phyloP scores from a whole-genome alignment of 1,140 invertebrate species.

The Drosophila dunni region DNA sequence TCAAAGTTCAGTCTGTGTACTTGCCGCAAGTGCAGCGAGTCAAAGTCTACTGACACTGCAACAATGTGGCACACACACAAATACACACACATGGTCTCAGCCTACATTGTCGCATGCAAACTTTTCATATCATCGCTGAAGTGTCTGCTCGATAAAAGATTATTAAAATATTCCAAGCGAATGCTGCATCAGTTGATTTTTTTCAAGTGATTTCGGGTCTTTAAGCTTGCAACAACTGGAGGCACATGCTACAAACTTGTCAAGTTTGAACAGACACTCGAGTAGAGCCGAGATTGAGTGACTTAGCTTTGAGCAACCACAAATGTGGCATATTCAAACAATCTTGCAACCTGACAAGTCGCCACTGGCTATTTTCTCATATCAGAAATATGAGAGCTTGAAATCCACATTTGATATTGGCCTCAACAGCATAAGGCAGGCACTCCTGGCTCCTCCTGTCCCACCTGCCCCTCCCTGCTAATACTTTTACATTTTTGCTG shows the following conservation, averaged over 20 bases:
- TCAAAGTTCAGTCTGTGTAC: constrained; percentile 64
- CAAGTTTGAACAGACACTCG: constrained; percentile 46
- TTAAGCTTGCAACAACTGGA: constrained; percentile 19
- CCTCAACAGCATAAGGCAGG: constrained; percentile 38
- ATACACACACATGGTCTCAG: constrained; percentile 6
- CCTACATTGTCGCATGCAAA: constrained; percentile 6
- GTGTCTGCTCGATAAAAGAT: constrained; percentile 70
- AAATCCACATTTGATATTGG: constrained; percentile 68
- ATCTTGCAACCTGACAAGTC: constrained; percentile 4
- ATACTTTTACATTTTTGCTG: constrained; percentile 74
- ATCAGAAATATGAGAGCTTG: constrained; percentile 62
- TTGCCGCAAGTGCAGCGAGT: constrained; percentile 54
- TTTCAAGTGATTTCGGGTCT: constrained; percentile 54
- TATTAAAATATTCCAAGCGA: constrained; percentile 80
- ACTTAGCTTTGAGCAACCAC: neutral
- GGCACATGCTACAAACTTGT: constrained; percentile 30
- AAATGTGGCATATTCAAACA: neutral
- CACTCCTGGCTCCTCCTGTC: constrained; percentile 18
- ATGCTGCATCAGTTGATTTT: constrained; percentile 62
- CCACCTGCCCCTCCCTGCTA: constrained; percentile 3
- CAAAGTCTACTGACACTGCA: constrained; percentile 67
- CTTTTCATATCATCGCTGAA: constrained; percentile 35
- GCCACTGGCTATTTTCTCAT: constrained; percentile 34
- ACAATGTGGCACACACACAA: constrained; percentile 53
- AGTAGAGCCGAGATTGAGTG: constrained; percentile 42